These are phyloP conservation scores for Ochropacha duplaris DNA, from an alignment of 2,888 invertebrate genomes.

Conservation along the genomic window DNA sequence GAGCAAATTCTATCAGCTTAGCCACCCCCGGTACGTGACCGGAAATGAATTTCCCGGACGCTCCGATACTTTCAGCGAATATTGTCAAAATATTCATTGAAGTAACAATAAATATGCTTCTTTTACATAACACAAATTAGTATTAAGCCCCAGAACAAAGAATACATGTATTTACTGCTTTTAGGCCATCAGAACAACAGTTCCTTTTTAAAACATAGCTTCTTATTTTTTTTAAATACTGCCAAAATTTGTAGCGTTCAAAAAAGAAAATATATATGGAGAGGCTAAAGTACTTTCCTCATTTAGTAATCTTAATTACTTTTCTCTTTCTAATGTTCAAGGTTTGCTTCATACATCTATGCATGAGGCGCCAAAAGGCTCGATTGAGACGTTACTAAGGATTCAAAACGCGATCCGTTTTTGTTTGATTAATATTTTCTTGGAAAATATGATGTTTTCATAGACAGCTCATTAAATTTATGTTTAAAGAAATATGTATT, in stretches of 20 bases:
- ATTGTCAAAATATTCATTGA: slow-evolving; percentile 35
- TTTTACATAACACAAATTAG: not conserved
- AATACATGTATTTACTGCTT: no score
- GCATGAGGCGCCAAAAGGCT: not conserved
- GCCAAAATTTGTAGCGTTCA: not conserved
- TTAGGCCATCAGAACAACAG: no score
- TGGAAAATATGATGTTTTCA: not conserved
- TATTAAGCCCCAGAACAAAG: no score
- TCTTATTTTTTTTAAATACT: not conserved
- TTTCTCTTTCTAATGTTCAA: slow-evolving; percentile 4
- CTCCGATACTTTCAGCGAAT: slow-evolving; percentile 40
- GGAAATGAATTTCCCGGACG: slow-evolving; percentile 61
- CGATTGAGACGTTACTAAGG: not conserved
- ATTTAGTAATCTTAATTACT: slow-evolving; percentile 3
- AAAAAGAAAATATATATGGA: not conserved
- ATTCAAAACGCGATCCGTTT: not conserved
- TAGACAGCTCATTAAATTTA: not conserved
- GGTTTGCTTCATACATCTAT: slow-evolving; percentile 3
- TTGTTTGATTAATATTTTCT: not conserved
- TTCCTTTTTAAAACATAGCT: not conserved
- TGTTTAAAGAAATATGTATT: not conserved
- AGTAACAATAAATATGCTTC: not conserved
- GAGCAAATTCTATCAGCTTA: slow-evolving; percentile 11
- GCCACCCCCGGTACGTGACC: slow-evolving; percentile 48
- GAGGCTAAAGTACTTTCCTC: not conserved